Base-by-base conservation (phyloP, 2,797 vertebrate species). In the Acrocephalus scirpaceus region DNA sequence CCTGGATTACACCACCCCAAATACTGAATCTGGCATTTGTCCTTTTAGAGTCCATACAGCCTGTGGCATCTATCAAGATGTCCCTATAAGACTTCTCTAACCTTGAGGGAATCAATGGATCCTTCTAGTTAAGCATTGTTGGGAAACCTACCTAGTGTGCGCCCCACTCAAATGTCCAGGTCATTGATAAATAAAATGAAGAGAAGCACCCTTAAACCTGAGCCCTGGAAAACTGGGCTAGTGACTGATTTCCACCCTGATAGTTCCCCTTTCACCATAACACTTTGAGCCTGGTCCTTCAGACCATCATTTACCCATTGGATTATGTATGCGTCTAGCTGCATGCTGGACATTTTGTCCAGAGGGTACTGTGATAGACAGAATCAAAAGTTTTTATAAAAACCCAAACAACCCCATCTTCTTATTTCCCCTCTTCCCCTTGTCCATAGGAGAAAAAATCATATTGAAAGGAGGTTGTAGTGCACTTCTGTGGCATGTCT, bases 381-480 rank as follows among this genome's bases (percentile, higher is more conserved):
- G 13, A 44, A 61, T 56, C 8, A 45, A 67, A 86, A 66, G 0
- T 4, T 79, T 76, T 83, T 44, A 30, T 13, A 16, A 61, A 54
- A 60, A 3, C 2, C 6, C 6, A 42, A 29, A 7, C 9, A 11
- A 45, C 0, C 5, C 5, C 29, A 32, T 11, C 6, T 13, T 5
- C 30, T 67, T n/a, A 20, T 69, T 69, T 69, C 42, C 16, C 25
- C 4, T 26, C 23, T 65, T 78, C 9, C 27, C 3, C 19, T 76
- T 65, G 22, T 60, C 34, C 29, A 38, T 17, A 76, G 50, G 19
- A n/a, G 34, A 73, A 62, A 61, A 22, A 5, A 7, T 34, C 18
- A 25, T 44, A 20, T 4, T 36, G 26, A 40, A 74, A 79, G 13
- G 14, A 69, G 15, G 13, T 5, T 76, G 19, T 44, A 60, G 13